A percentile compares a stretch with the other conserved stretches of the same genome.
phyloP scores from a whole-genome alignment of 2,888 invertebrate species.

The Melieria omissa region DNA sequence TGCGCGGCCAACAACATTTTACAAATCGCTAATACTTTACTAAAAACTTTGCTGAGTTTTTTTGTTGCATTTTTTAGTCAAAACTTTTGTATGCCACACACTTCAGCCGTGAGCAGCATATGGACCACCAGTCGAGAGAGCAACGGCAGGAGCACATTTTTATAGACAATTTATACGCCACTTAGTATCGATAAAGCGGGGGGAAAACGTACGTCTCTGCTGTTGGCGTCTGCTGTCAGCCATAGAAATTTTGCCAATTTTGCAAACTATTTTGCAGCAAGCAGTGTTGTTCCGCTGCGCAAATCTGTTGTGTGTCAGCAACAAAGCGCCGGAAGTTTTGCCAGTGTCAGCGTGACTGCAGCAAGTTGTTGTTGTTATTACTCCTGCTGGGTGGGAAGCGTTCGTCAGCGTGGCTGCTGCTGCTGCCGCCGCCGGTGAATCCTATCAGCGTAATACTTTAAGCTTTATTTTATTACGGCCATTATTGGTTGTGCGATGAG shows the following conservation, averaged over 20 bases:
- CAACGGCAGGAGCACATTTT: conserved; percentile 43
- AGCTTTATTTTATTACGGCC: conserved; percentile 65
- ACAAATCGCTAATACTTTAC: too few relatives aligned
- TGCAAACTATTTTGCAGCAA: not conserved
- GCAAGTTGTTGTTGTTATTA: conserved; percentile 7
- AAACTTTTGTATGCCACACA: too few relatives aligned
- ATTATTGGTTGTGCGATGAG: conserved; percentile 59
- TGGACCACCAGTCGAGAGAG: not conserved
- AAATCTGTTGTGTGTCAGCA: conserved; percentile 43
- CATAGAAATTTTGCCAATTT: not conserved
- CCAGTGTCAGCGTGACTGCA: not conserved
- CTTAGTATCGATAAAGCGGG: conserved; percentile 52
- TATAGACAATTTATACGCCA: conserved; percentile 65
- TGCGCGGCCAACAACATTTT: too few relatives aligned
- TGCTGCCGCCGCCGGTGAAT: conserved; percentile 29
- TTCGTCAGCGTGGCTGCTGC: not conserved
- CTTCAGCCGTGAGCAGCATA: not conserved
- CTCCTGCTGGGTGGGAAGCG: not conserved
- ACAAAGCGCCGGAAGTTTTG: conserved; percentile 27
- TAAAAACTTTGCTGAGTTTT: too few relatives aligned
- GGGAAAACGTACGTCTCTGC: not conserved
- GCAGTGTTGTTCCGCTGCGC: not conserved
- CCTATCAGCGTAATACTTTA: conserved; percentile 59
- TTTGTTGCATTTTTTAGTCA: too few relatives aligned
- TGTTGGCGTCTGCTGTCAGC: not conserved